Base-by-base conservation (phyloP, 1,140 invertebrate genomes). In the Solen grandis region DNA sequence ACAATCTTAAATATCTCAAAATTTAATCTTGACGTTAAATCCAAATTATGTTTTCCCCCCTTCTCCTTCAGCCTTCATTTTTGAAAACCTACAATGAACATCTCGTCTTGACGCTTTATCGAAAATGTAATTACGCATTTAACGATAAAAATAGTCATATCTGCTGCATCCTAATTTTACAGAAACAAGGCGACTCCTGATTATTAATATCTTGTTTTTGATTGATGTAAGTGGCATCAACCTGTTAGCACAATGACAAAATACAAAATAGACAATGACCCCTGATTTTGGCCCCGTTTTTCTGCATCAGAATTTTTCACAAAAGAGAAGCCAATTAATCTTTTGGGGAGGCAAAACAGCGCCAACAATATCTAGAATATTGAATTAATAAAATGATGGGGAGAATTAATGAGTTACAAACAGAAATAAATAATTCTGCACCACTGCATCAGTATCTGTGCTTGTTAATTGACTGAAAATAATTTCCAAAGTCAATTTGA, bases 11-110 rank as follows among this genome's bases (percentile, higher is more conserved):
- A 68, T 78, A 78, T 78, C 75, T 68, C 25, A 41, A 55, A 46
- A 69, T 68, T 54, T 66, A 60, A 50, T 69, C 31, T 46, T 68
- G 65, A 69, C 75, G 66, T 46, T 52, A 78, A 78, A 68, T 78
- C 52, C 65, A 78, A 78, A 78, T 78, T 78, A 78, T 66, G 75
- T 46, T n/a, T n/a, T n/a, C n/a, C n/a, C n/a, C n/a, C n/a, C n/a
- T n/a, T n/a, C 35, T 31, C 74, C 66, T 63, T 55, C 54, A 60
- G 65, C 38, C 74, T 76, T 76, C 38, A 76, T 55, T 63, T 59
- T 76, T 66, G 65, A 46, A 65, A 52, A 27, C 25, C 22, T 63
- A 76, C 74, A 76, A 76, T 76, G 62, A 31, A 19, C 27, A 1
- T 36, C 5, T 29, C 38, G 57, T 70, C 68, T 70, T 25, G 50